Evolutionary conservation across 2,888 invertebrate species (phyloP), one percentile per base, ranked within the genome.

Genomic region (Drosophila niveifrons): DNA sequence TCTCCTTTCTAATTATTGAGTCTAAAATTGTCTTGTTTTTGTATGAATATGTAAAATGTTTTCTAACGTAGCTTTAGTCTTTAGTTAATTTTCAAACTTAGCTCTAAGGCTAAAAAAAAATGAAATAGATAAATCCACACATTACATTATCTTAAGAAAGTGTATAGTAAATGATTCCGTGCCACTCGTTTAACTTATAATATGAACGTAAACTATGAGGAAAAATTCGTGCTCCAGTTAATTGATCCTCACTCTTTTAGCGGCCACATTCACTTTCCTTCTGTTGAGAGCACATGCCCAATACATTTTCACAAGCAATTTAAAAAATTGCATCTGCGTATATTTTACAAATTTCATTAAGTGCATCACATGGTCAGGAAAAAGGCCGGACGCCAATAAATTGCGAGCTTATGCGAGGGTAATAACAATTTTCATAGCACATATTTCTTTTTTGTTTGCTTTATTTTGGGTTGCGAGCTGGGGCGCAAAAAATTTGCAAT

Each of bases 361-460:
- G 63, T 63, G 55, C 66, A 61, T 17, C 50, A 50, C 43, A 61
- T 28, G 46, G 48, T 43, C 4, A 11, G 23, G 36, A 66, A 46
- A 43, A 46, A 51, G 11, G 13, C 13, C 10, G 23, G 39, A 2
- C 57, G 39, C 44, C 43, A 70, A 88, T 83, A 83, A 86, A 86
- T 86, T 86, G 71, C 9, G 65, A 73, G 83, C 76, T 82, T 86
- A 72, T 75, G 71, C 65, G 65, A 13, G 17, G 70, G 78, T 50
- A 72, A 75, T 83, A 73, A 78, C 78, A 68, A 66, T 55, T 72
- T 80, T 80, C 73, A 72, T 83, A 71, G 81, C 85, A 64, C 59
- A 55, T 64, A 66, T 73, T 75, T 72, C 23, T 23, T 23, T 6
- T 23, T 23, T 23, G 3, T 23, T 23, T 23, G n/a, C n/a, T n/a